These are phyloP conservation scores for Volucella zonaria DNA, from an alignment of 2,888 invertebrate genomes.

Conservation along the genomic window DNA sequence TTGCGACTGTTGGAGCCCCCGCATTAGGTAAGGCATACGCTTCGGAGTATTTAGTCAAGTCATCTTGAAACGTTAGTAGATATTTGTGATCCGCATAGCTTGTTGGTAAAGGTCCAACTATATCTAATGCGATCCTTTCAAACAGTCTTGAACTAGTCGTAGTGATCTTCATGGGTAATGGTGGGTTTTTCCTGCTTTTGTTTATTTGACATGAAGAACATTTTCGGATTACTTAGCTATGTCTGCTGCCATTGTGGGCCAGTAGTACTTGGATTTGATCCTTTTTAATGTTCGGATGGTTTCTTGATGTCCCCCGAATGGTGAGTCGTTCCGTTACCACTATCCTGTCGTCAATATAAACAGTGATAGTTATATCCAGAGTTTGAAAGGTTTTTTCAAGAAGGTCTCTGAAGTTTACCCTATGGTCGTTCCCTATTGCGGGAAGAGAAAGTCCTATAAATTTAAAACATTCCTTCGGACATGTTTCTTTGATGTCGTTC, in stretches of 20 bases:
- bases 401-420: slow-evolving; percentile 4
- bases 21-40: slow-evolving; percentile 36
- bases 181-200: slow-evolving; percentile 19
- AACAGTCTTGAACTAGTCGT: slow-evolving; percentile 2
- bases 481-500: slow-evolving; percentile 3
- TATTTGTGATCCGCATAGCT: slow-evolving; percentile 41
- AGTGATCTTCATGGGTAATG: slow-evolving; percentile 30
- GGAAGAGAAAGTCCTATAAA: neutral
- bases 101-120: slow-evolving; percentile 13
- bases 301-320: slow-evolving; percentile 27
- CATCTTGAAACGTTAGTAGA: slow-evolving; percentile 49
- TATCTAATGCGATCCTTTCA: slow-evolving; percentile 22
- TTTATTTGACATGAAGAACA: slow-evolving; percentile 28
- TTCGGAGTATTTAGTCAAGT: slow-evolving; percentile 44
- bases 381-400: neutral
- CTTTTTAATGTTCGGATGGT: slow-evolving; percentile 19
- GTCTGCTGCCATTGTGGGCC: slow-evolving; percentile 8
- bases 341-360: slow-evolving; percentile 3
- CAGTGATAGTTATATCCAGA: neutral
- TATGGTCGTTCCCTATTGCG: neutral
- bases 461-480: neutral
- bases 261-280: slow-evolving; percentile 10
- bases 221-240: slow-evolving; percentile 32
- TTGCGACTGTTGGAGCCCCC: slow-evolving; percentile 45
- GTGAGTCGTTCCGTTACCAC: slow-evolving; percentile 15